Percentiles rank a stretch among this genome's conserved stretches.
Evolutionary conservation across 2,797 vertebrate genomes (phyloP).

Genomic region (Nyctalus aviator): DNA sequence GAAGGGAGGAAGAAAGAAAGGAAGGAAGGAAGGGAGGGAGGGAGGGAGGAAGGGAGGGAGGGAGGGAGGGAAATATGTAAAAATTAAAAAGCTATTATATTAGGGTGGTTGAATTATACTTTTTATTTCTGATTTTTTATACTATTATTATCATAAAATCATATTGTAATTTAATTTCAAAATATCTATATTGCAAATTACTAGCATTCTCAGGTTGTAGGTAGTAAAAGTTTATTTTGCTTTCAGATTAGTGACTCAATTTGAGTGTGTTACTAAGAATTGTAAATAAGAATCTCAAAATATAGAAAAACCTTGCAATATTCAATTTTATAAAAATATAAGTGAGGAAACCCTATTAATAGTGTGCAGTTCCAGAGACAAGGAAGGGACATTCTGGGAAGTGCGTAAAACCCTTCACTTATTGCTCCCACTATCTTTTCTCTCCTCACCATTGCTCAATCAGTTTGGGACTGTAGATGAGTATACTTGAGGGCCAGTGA

Average conservation of each 20-base stretch:
- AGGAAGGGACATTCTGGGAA: not conserved
- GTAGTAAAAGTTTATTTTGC: conserved; percentile 7
- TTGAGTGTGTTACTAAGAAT: conserved; percentile 44
- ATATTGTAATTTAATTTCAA: conserved; percentile 51
- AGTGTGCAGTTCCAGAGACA: not conserved
- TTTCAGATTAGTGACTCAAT: conserved; percentile 35
- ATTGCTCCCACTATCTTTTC: not conserved
- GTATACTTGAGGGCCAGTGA: not conserved
- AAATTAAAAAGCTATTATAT: not conserved
- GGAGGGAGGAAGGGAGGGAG: not conserved
- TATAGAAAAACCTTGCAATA: not conserved
- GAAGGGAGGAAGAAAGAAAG: too few relatives aligned
- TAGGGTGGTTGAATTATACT: not conserved
- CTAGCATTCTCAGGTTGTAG: not conserved
- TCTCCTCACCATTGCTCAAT: not conserved
- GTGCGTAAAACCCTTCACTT: not conserved
- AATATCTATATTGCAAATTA: conserved; percentile 3
- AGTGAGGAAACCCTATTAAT: not conserved
- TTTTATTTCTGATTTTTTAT: conserved; percentile 49
- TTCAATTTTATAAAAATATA: not conserved
- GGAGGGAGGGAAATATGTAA: not conserved
- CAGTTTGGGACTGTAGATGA: not conserved
- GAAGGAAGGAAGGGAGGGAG: not conserved
- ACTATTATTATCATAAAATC: conserved; percentile 22
- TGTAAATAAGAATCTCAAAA: conserved; percentile 42